phyloP scores from a whole-genome alignment of 2,888 invertebrate genomes.

The Baccha elongata region DNA sequence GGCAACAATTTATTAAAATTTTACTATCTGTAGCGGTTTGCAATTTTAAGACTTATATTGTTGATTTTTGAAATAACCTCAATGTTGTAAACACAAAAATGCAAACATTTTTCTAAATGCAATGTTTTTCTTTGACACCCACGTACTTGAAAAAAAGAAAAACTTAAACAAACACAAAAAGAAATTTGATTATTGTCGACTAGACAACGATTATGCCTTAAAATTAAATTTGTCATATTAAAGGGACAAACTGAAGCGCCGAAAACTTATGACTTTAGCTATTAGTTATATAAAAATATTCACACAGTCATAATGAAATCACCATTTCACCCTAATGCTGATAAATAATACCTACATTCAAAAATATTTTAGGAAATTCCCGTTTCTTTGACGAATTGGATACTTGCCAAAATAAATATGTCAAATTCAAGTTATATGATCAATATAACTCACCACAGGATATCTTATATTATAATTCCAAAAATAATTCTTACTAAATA shows the following conservation, averaged over 20 bases:
- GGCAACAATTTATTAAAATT: too few relatives aligned
- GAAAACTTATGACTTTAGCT: slow-evolving; percentile 20
- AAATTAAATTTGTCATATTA: neutral
- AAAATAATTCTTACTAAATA: slow-evolving; percentile 49
- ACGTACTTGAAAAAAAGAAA: too few relatives aligned
- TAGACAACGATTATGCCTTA: too few relatives aligned
- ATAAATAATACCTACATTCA: slow-evolving; percentile 22
- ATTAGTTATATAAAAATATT: slow-evolving; percentile 44
- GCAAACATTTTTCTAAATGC: too few relatives aligned
- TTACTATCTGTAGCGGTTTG: too few relatives aligned
- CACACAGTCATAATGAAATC: slow-evolving; percentile 45
- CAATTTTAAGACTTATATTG: too few relatives aligned
- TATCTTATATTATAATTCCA: slow-evolving; percentile 38
- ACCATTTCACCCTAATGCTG: slow-evolving; percentile 4
- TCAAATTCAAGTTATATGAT: slow-evolving; percentile 69
- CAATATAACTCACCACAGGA: slow-evolving; percentile 60
- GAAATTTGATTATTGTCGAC: too few relatives aligned
- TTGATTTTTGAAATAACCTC: too few relatives aligned
- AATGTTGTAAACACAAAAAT: too few relatives aligned
- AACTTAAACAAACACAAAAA: too few relatives aligned
- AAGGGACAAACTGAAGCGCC: neutral
- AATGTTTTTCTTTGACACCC: too few relatives aligned
- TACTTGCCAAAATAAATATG: slow-evolving; percentile 64
- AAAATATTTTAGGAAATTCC: slow-evolving; percentile 51
- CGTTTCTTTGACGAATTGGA: slow-evolving; percentile 62